phyloP scores from a whole-genome alignment of 2,797 vertebrate species.

The Scomberomorus guttatus region DNA sequence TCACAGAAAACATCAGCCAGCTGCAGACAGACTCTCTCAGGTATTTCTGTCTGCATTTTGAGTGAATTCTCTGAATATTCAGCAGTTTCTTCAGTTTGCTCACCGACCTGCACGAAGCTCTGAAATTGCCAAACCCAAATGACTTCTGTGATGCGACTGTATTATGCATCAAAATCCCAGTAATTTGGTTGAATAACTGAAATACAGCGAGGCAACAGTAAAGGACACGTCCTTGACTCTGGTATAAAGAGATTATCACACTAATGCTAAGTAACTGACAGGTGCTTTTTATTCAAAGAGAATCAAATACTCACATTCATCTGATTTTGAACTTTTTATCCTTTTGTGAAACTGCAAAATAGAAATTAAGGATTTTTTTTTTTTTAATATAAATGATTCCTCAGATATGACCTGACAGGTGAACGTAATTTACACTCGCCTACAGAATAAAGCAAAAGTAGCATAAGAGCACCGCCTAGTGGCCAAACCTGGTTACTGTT shows the following conservation, averaged over 20 bases:
- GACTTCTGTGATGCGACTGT: constrained; percentile 10
- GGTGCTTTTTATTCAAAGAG: not conserved
- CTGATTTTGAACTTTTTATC: not conserved
- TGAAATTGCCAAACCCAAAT: not conserved
- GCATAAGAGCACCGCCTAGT: constrained; percentile 36
- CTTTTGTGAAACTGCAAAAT: not conserved
- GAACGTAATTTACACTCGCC: fast-evolving
- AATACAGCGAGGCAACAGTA: not conserved
- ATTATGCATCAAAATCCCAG: too few species aligned
- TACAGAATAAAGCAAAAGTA: fast-evolving
- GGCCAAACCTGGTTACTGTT: constrained; percentile 6
- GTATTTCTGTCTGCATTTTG: not conserved
- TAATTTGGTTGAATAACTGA: too few species aligned
- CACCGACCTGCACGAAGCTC: constrained; percentile 20
- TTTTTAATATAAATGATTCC: not conserved
- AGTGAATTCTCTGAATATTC: constrained; percentile 11
- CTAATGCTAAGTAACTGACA: not conserved
- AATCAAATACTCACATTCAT: not conserved
- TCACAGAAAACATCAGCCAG: not conserved
- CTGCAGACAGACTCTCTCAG: constrained; percentile 11
- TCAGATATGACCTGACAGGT: not conserved
- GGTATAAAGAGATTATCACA: not conserved
- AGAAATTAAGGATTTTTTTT: not conserved
- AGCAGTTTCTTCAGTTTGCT: constrained; percentile 6
- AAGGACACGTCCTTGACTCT: not conserved